phyloP scores from a whole-genome alignment of 2,888 invertebrate species.

The Drosophila recens region DNA sequence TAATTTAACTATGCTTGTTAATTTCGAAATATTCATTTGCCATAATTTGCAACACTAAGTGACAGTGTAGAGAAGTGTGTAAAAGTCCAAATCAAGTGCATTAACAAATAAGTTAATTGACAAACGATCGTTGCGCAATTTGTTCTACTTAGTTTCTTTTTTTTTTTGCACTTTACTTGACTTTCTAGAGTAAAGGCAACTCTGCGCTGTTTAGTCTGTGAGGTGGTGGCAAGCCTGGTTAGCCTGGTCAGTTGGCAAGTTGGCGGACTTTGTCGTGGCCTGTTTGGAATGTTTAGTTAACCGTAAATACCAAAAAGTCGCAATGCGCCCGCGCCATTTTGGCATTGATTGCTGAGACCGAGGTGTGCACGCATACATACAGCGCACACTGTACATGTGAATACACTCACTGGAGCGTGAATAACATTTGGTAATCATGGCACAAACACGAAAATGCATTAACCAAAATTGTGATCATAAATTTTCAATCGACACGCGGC shows the following conservation, averaged over 20 bases:
- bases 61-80: conserved; percentile 8
- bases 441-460: conserved; percentile 85
- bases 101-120: conserved; percentile 21
- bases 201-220: conserved; percentile 8
- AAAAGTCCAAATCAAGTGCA: neutral
- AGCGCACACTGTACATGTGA: conserved; percentile 38
- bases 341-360: conserved; percentile 73
- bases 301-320: conserved; percentile 74
- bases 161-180: neutral
- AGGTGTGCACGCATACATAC: conserved; percentile 29
- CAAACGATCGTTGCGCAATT: neutral
- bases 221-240: conserved; percentile 7
- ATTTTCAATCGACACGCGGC: conserved; percentile 83
- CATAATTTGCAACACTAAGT: conserved; percentile 22
- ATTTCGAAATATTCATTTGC: conserved; percentile 2
- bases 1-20: neutral
- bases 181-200: conserved; percentile 14
- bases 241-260: conserved; percentile 35
- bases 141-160: neutral
- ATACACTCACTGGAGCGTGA: conserved; percentile 77
- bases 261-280: conserved; percentile 58
- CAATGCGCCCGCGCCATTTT: conserved; percentile 76
- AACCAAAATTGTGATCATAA: conserved; percentile 85
- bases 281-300: conserved; percentile 76
- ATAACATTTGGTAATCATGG: conserved; percentile 84